Percentiles rank a stretch among this genome's conserved stretches.
These are phyloP conservation scores for Drosophila nigromelanica DNA, from an alignment of 1,140 invertebrate genomes.

Conservation along the genomic window DNA sequence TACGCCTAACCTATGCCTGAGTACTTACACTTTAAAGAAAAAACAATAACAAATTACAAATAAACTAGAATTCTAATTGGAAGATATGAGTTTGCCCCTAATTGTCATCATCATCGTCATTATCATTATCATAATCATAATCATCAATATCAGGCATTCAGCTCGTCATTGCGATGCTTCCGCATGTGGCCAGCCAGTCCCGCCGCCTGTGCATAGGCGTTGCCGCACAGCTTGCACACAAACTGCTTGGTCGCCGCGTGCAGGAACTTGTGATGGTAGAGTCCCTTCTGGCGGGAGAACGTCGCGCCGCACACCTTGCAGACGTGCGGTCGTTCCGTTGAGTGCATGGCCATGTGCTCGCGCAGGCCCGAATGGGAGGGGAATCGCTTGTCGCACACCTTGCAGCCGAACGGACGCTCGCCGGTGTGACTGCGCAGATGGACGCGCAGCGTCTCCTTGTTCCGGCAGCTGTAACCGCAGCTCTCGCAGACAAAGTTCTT, in stretches of 20 bases:
- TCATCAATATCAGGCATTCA: constrained; percentile 33
- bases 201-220: constrained; percentile 77
- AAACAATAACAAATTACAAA: constrained; percentile 18
- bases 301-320: constrained; percentile 90
- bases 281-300: constrained; percentile 93
- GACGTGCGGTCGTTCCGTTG: constrained; percentile 90
- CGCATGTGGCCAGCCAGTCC: constrained; percentile 83
- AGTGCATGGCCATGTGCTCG: constrained; percentile 89
- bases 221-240: constrained; percentile 75
- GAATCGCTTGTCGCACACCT: constrained; percentile 90
- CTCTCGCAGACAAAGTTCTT: constrained; percentile 79
- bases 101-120: background rate
- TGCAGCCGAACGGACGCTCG: constrained; percentile 91
- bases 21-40: constrained; percentile 40
- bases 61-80: constrained; percentile 13
- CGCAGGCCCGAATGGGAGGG: constrained; percentile 86
- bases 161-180: constrained; percentile 82
- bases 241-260: constrained; percentile 76
- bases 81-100: constrained; percentile 33
- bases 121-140: too few relatives aligned
- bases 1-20: constrained; percentile 61
- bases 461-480: constrained; percentile 85
- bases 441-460: constrained; percentile 93
- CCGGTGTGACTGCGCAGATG: constrained; percentile 92
- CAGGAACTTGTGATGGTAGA: constrained; percentile 79